Conservation (phyloP, 2,888 invertebrate species). For the Spodoptera littoralis region DNA sequence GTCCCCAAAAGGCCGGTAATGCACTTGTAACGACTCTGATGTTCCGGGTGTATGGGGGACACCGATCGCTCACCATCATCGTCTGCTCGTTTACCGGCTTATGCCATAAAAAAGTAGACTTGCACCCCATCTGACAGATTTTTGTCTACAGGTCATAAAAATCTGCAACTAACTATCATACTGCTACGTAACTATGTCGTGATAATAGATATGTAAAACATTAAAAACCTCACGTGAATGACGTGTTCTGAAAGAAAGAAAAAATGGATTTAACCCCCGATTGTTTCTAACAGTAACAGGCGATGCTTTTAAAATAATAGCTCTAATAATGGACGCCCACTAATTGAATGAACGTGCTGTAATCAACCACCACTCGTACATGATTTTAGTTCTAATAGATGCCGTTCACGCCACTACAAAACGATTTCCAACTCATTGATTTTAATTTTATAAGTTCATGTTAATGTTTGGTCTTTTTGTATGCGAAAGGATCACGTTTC, state of each 20-base stretch:
- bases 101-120: too few species aligned
- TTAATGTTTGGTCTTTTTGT: constrained; percentile 31
- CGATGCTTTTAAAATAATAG: constrained; percentile 66
- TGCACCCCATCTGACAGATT: too few species aligned
- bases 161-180: background rate
- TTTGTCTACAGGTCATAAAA: too few species aligned
- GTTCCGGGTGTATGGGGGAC: too few species aligned
- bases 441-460: constrained; percentile 50
- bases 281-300: constrained; percentile 37
- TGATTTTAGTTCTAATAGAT: constrained; percentile 74
- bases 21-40: too few species aligned
- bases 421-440: constrained; percentile 60
- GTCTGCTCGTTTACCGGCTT: too few species aligned
- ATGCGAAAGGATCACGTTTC: constrained; percentile 15
- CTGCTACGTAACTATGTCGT: background rate
- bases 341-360: constrained; percentile 72
- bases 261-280: constrained; percentile 22
- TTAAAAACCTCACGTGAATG: constrained; percentile 21
- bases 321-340: constrained; percentile 63
- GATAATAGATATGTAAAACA: constrained; percentile 28
- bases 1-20: too few species aligned
- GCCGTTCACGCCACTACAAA: constrained; percentile 66
- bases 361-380: constrained; percentile 70
- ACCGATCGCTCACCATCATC: too few species aligned
- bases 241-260: constrained; percentile 17